These are phyloP conservation scores for Elegia similella DNA, from an alignment of 2,888 invertebrate species.

Conservation along the genomic window DNA sequence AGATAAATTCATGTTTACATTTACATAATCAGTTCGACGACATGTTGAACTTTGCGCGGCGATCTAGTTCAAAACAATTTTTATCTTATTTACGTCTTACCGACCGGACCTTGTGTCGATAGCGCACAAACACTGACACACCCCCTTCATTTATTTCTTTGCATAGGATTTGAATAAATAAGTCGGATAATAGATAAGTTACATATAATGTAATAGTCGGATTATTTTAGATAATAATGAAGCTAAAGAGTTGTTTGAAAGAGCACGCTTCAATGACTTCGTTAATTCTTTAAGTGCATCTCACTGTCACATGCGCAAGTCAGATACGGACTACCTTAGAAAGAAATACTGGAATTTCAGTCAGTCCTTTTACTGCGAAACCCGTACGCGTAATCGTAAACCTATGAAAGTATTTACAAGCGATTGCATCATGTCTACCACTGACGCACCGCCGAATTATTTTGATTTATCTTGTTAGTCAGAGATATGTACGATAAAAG, in stretches of 20 bases:
- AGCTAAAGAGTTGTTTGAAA: no score
- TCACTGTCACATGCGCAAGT: no score
- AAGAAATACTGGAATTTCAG: not conserved
- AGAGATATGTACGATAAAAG: not conserved
- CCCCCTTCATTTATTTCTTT: constrained; percentile 2
- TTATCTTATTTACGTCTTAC: constrained; percentile 12
- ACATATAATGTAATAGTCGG: not conserved
- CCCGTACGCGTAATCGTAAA: no score
- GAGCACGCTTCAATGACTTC: no score
- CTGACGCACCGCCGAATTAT: not conserved
- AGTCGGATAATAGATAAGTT: not conserved
- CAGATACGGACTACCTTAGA: no score
- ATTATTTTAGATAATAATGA: not conserved
- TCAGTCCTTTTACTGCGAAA: not conserved
- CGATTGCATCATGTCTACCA: not conserved
- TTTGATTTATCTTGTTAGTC: not conserved
- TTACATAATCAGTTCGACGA: constrained; percentile 5
- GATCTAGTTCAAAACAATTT: constrained; percentile 12
- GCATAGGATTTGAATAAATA: not conserved
- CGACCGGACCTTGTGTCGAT: not conserved
- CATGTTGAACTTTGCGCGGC: constrained; percentile 22
- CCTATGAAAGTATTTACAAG: no score
- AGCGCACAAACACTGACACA: not conserved
- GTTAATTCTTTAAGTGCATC: no score
- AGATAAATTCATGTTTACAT: constrained; percentile 10